These are phyloP conservation scores for Aptenodytes forsteri DNA, from an alignment of 2,113 vertebrate genomes.

Conservation along the genomic window DNA sequence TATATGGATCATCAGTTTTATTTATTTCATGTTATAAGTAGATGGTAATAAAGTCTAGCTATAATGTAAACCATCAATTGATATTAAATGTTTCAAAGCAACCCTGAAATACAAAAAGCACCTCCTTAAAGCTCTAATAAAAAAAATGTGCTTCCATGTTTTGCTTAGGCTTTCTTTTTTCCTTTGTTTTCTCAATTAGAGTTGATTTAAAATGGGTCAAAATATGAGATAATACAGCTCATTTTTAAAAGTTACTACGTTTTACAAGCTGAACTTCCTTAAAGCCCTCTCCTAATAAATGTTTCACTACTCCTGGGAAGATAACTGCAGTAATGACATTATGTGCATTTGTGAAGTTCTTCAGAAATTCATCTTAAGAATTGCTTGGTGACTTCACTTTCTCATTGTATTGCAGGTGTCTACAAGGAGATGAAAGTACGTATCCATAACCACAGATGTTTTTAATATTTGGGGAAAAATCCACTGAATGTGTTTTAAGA, in stretches of 20 bases:
- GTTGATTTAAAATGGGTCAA: background rate
- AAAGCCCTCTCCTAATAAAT: background rate
- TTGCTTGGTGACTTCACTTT: background rate
- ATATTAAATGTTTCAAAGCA: background rate
- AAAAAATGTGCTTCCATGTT: background rate
- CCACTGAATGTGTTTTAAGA: background rate
- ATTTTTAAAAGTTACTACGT: background rate
- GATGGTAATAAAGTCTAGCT: background rate
- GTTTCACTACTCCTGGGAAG: background rate
- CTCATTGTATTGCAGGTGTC: background rate
- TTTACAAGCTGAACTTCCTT: background rate
- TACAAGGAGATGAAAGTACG: background rate
- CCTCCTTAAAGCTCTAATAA: background rate
- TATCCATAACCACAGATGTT: no score
- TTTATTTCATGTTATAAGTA: background rate
- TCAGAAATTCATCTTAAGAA: background rate
- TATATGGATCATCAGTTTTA: background rate
- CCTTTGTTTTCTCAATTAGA: background rate
- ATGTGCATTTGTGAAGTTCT: background rate
- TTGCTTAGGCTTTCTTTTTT: background rate
- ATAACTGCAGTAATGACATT: background rate
- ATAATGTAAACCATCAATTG: fast-evolving
- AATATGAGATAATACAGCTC: background rate
- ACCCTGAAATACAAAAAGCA: background rate
- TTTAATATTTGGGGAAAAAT: background rate